These are phyloP conservation scores for Merluccius polli DNA, from an alignment of 2,797 vertebrate genomes.

Conservation along the genomic window DNA sequence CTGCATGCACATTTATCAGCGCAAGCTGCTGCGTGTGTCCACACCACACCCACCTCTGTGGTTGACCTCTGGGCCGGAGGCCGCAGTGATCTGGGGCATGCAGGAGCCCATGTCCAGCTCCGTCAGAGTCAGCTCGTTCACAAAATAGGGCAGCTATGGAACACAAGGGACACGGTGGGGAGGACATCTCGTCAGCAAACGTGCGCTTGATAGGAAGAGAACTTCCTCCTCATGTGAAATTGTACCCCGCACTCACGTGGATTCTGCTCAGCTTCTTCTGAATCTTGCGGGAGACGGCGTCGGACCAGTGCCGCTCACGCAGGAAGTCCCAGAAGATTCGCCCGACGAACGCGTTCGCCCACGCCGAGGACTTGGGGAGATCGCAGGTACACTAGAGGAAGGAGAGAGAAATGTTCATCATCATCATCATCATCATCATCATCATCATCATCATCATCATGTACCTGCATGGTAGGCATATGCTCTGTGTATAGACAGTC, in stretches of 20 bases:
- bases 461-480: too few species aligned
- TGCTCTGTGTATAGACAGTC: too few species aligned
- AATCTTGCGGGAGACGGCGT: conserved; percentile 81
- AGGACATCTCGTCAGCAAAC: too few species aligned
- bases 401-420: not conserved
- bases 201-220: too few species aligned
- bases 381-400: conserved; percentile 61
- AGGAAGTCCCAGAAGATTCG: conserved; percentile 90
- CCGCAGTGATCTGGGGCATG: conserved; percentile 75
- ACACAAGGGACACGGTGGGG: accelerated
- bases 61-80: conserved; percentile 76
- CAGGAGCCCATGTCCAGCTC: conserved; percentile 86
- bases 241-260: conserved; percentile 66
- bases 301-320: conserved; percentile 78
- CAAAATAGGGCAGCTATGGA: conserved; percentile 85
- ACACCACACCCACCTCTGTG: conserved; percentile 70
- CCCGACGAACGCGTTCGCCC: conserved; percentile 81
- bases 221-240: not conserved
- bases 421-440: not conserved
- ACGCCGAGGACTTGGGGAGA: conserved; percentile 49
- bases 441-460: too few species aligned
- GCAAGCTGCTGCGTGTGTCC: not conserved
- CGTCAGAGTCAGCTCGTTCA: conserved; percentile 84
- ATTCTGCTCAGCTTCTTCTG: conserved; percentile 91
- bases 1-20: not conserved